phyloP scores from a whole-genome alignment of 2,797 vertebrate genomes.

The Takifugu rubripes region DNA sequence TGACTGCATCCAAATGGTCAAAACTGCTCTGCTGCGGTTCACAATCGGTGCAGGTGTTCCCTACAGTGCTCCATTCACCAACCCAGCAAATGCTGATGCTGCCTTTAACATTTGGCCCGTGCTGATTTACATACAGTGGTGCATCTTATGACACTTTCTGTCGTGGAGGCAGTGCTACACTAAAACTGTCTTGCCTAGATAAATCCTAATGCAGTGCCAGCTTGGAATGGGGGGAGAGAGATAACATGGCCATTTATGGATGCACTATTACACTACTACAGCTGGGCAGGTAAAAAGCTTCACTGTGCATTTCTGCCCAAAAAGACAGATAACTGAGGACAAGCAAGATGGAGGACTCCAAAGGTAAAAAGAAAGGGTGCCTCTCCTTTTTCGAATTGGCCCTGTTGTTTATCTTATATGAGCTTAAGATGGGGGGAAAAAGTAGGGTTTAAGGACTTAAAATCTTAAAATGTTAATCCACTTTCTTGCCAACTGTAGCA shows the following conservation, averaged over 20 bases:
- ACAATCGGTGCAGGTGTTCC: too few relatives aligned
- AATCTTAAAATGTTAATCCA: constrained; percentile 64
- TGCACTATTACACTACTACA: constrained; percentile 2
- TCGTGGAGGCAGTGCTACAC: constrained; percentile 14
- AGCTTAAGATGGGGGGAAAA: too few relatives aligned
- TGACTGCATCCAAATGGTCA: not conserved
- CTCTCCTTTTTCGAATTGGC: constrained; percentile 23
- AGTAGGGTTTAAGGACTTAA: constrained; percentile 34
- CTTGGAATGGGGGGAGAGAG: constrained; percentile 9
- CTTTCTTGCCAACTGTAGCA: constrained; percentile 54
- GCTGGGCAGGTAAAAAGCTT: constrained; percentile 51
- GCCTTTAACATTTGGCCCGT: too few relatives aligned
- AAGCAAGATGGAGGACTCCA: constrained; percentile 20
- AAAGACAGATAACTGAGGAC: constrained; percentile 39
- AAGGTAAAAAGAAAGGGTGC: constrained; percentile 12
- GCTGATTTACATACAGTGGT: not conserved
- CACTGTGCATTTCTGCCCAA: constrained; percentile 25
- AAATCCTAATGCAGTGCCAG: constrained; percentile 34
- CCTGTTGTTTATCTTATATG: not conserved
- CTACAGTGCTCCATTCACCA: too few relatives aligned
- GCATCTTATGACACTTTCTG: not conserved
- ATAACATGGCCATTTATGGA: constrained; percentile 21
- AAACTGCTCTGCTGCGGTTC: not conserved
- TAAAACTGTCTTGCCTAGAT: constrained; percentile 21
- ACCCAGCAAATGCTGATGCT: too few relatives aligned